Evolutionary conservation across 2,888 invertebrate genomes (phyloP), one percentile per base, ranked within the genome.

Genomic region (Patella depressa): DNA sequence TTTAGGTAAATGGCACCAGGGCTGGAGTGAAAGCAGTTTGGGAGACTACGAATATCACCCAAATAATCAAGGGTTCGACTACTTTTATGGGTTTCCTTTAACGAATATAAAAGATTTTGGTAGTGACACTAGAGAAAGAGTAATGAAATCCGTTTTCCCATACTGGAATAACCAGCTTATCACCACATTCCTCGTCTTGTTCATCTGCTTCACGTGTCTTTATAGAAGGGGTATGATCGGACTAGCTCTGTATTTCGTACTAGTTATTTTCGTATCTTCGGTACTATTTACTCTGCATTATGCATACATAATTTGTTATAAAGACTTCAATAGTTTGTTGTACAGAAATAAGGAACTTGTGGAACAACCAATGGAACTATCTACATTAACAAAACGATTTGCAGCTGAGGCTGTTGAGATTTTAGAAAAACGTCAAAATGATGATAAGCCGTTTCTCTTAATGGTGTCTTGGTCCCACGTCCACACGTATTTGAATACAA

Each of bases 401-500:
- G 89, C 88, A 15, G 71, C 76, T 15, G 89, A 90, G 76, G 86
- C 88, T 11, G 75, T 80, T 12, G 83, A 85, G 12, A 87, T 89
- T 73, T 81, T 92, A n/a, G 78, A 85, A 69, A 80, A 85, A 59
- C 83, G 84, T 72, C 74, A 74, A 2, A 70, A 78, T 15, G 80
- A 80, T n/a, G 76, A 84, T 34, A 81, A 82, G 12, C 93, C 93
- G 5, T 93, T 93, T 86, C 88, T 93, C 77, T 89, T 93, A 73
- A 88, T 92, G 75, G 89, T 93, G 84, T 91, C 92, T 1, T 92
- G 92, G 86, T 88, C 90, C 89, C 94, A 95, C 93, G 94, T 95
- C 83, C 95, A 95, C 91, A 94, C 94, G 78, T 94, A 94, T 78
- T 93, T 95, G 81, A 93, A 94, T 87, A 94, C 94, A 71, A 90